Evolutionary conservation across 2,113 vertebrate species (phyloP).

Genomic region (Psilopogon haemacephalus): DNA sequence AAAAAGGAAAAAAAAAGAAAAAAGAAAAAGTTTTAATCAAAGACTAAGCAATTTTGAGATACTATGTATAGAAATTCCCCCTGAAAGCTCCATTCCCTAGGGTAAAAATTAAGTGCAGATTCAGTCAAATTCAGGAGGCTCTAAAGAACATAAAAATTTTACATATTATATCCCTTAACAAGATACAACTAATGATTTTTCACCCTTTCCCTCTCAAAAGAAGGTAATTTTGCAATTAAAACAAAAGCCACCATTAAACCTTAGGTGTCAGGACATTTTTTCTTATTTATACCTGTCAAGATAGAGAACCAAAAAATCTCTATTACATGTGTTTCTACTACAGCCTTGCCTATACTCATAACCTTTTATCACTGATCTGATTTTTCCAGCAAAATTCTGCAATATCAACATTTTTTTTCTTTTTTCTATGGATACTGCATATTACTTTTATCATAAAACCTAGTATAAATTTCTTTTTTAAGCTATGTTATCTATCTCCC

Average conservation of each 20-base stretch:
- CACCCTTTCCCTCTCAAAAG: neutral
- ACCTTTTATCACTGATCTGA: neutral
- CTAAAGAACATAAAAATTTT: neutral
- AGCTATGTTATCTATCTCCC: neutral
- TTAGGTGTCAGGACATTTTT: neutral
- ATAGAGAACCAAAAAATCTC: neutral
- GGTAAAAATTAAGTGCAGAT: slow-evolving; percentile 1
- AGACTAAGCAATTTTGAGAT: neutral
- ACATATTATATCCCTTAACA: neutral
- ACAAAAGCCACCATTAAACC: slow-evolving; percentile 4
- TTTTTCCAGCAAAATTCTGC: neutral
- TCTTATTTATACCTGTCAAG: neutral
- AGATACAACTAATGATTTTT: neutral
- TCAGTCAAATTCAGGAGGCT: neutral
- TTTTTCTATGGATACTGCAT: neutral
- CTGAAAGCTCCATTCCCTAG: neutral
- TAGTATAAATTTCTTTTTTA: neutral
- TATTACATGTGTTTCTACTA: neutral
- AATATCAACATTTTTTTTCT: neutral
- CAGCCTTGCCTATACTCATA: neutral
- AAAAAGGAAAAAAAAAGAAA: neutral
- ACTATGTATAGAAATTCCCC: neutral
- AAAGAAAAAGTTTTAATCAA: no score
- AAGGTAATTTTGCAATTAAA: slow-evolving; percentile 30
- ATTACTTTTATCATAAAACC: neutral